phyloP scores from a whole-genome alignment of 2,797 vertebrate species.

The Dallia pectoralis region DNA sequence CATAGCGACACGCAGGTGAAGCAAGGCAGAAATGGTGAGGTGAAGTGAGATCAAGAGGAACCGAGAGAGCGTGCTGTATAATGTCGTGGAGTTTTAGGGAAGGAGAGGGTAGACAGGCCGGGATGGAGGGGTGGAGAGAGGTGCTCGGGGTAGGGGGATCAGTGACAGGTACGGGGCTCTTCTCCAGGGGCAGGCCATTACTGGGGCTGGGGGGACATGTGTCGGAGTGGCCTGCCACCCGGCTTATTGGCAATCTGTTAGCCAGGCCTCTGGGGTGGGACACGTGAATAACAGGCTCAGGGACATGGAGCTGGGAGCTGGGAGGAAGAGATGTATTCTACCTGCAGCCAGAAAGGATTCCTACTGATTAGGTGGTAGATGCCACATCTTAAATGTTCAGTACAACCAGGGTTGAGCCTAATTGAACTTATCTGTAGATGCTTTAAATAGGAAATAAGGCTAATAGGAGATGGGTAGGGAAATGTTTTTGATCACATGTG shows the following conservation, averaged over 20 bases:
- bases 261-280: constrained; percentile 58
- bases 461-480: neutral
- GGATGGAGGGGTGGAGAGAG: constrained; percentile 37
- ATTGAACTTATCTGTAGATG: constrained; percentile 9
- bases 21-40: constrained; percentile 16
- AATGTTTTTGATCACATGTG: neutral
- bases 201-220: constrained; percentile 48
- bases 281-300: constrained; percentile 56
- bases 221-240: constrained; percentile 61
- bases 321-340: constrained; percentile 58
- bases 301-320: constrained; percentile 38
- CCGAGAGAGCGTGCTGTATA: constrained; percentile 20
- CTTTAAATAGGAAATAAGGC: constrained; percentile 19
- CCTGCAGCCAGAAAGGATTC: constrained; percentile 37
- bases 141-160: constrained; percentile 51
- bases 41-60: constrained; percentile 19
- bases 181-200: constrained; percentile 67
- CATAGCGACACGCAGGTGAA: neutral
- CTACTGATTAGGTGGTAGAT: neutral
- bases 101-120: constrained; percentile 38
- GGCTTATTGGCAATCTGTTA: constrained; percentile 80
- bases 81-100: constrained; percentile 25
- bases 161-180: constrained; percentile 63
- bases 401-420: neutral
- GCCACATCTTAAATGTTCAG: neutral